These are phyloP conservation scores for Dicerorhinus sumatrensis DNA, from an alignment of 2,113 vertebrate genomes.

Conservation along the genomic window DNA sequence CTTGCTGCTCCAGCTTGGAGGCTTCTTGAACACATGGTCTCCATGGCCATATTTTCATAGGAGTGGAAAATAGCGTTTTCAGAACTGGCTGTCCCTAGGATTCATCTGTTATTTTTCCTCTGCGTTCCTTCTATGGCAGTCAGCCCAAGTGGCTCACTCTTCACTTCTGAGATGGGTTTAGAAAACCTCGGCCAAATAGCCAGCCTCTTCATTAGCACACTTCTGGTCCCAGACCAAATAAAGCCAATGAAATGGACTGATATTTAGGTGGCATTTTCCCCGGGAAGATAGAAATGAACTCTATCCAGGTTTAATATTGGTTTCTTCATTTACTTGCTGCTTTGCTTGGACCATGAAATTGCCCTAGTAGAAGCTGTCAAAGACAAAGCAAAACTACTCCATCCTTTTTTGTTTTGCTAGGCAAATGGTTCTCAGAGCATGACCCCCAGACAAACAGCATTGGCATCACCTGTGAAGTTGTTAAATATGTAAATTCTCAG, in stretches of 20 bases:
- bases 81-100: background rate
- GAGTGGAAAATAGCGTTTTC: background rate
- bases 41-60: background rate
- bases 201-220: background rate
- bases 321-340: background rate
- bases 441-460: background rate
- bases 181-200: background rate
- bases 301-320: background rate
- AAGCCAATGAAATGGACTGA: background rate
- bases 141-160: background rate
- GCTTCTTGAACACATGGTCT: background rate
- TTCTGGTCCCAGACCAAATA: background rate
- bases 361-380: background rate
- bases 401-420: background rate
- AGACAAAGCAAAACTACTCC: background rate
- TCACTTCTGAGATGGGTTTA: background rate
- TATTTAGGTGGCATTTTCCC: background rate
- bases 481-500: background rate
- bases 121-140: background rate
- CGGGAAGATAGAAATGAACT: background rate
- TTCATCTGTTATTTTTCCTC: constrained; percentile 5
- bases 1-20: background rate
- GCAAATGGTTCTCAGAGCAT: background rate
- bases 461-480: background rate
- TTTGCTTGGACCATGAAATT: background rate